Base-by-base conservation (phyloP, 2,888 invertebrate genomes). In the Eupeodes latifasciatus region DNA sequence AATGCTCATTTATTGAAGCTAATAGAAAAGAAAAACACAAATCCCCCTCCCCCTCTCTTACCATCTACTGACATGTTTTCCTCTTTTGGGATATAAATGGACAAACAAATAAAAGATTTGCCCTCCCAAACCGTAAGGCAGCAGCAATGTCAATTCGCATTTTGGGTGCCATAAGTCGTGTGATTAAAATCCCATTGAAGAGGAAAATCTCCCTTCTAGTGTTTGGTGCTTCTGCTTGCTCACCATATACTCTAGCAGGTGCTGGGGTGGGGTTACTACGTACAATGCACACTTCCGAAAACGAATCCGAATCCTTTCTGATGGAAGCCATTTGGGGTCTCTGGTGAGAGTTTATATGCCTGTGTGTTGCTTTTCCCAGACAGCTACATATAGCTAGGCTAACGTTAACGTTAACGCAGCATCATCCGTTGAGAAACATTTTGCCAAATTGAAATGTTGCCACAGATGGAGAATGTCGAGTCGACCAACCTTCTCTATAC, bases 91-190 rank as follows among this genome's bases (percentile, higher is more conserved):
- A 72, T 72, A 72, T 72, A 72, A 81, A 79, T 81, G 74, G 84
- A 81, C 79, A 82, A 79, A 83, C 81, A 79, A 85, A 81, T 84
- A 76, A 82, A 83, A 79, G 77, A 84, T 84, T 84, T 81, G 81
- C 81, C 77, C 84, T 79, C 75, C 67, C 84, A 74, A 27, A 81
- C 74, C 64, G 61, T 72, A 81, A 27, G 59, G 84, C 81, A 88
- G 11, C 4, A 62, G 71, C 71, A 71, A 92, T 93, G 93, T 93
- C 93, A 92, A 92, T 92, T 92, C 91, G 92, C 91, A 92, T 93
- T 91, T 91, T 91, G 92, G 92, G 93, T 93, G 93, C 92, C 93
- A 93, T 93, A 93, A 93, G 93, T 93, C 92, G 92, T 92, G 92
- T 93, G 92, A 93, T 93, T 93, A 93, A 92, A 93, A 92, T 91